These are phyloP conservation scores for Drosophila auraria DNA, from an alignment of 1,140 invertebrate genomes.

Conservation along the genomic window DNA sequence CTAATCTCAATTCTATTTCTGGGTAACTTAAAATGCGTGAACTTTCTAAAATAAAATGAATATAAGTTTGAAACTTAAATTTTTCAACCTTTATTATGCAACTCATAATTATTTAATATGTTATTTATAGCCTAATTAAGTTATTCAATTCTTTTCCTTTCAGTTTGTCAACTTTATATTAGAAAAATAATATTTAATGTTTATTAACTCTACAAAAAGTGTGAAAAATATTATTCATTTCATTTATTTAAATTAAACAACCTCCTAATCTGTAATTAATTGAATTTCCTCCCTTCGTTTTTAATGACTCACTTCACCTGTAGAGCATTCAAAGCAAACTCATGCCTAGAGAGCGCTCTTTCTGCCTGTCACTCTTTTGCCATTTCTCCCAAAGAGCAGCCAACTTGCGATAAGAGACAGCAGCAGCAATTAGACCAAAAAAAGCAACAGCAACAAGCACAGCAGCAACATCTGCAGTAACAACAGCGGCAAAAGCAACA, in stretches of 20 bases:
- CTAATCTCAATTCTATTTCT: no score
- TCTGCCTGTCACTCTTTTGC: constrained; percentile 13
- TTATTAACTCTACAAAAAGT: not conserved
- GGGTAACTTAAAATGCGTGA: no score
- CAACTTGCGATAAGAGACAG: constrained; percentile 28
- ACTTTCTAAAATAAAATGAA: no score
- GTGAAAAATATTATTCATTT: not conserved
- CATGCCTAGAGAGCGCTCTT: not conserved
- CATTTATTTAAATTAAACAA: not conserved
- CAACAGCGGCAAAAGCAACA: constrained; percentile 1
- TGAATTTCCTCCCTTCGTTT: not conserved
- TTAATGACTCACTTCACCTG: not conserved
- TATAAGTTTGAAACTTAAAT: no score
- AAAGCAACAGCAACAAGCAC: constrained; percentile 7
- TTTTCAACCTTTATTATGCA: no score
- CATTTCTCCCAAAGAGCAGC: constrained; percentile 45
- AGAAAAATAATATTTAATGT: no score
- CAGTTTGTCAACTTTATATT: no score
- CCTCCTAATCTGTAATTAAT: not conserved
- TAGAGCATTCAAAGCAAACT: constrained; percentile 16
- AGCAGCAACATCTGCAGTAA: constrained; percentile 7
- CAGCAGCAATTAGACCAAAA: constrained; percentile 10
- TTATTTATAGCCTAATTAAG: no score
- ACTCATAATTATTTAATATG: no score
- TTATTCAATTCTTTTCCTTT: no score